Percentiles rank a stretch among this genome's conserved stretches.
Evolutionary conservation across 2,888 invertebrate species (phyloP).

Genomic region (Drosophila aldrichi): DNA sequence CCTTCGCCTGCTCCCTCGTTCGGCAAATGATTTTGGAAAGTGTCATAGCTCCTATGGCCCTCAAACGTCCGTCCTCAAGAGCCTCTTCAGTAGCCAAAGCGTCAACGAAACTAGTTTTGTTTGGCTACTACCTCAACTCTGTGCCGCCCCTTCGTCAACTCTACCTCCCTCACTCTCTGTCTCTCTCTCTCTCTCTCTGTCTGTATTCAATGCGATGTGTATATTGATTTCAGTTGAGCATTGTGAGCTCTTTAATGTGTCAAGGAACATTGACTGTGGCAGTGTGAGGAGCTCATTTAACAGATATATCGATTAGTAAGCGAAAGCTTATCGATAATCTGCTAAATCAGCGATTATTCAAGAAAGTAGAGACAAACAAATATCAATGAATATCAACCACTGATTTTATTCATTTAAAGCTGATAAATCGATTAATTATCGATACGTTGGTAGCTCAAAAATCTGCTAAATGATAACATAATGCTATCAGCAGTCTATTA

Average conservation of each 20-base stretch:
- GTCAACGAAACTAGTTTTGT: conserved; percentile 47
- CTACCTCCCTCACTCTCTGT: neutral
- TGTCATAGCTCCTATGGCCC: conserved; percentile 30
- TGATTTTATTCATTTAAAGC: too few species aligned
- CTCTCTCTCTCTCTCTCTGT: neutral
- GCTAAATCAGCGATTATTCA: neutral
- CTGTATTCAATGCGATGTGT: neutral
- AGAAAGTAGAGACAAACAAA: too few species aligned
- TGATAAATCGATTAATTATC: neutral
- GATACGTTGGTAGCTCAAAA: neutral
- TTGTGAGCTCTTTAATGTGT: conserved; percentile 12
- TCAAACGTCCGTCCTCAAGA: conserved; percentile 15
- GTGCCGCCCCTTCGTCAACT: neutral
- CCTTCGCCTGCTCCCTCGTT: neutral
- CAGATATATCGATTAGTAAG: neutral
- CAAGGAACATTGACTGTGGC: conserved; percentile 44
- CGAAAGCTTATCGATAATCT: neutral
- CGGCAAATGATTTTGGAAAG: conserved; percentile 11
- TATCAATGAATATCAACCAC: too few species aligned
- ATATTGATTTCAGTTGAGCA: conserved; percentile 49
- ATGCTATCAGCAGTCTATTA: too few species aligned
- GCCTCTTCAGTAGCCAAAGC: conserved; percentile 21
- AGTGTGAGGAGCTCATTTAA: conserved; percentile 20
- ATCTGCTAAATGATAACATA: too few species aligned
- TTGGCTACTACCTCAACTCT: neutral